These are phyloP conservation scores for Thaleichthys pacificus DNA, from an alignment of 2,797 vertebrate species.

Conservation along the genomic window DNA sequence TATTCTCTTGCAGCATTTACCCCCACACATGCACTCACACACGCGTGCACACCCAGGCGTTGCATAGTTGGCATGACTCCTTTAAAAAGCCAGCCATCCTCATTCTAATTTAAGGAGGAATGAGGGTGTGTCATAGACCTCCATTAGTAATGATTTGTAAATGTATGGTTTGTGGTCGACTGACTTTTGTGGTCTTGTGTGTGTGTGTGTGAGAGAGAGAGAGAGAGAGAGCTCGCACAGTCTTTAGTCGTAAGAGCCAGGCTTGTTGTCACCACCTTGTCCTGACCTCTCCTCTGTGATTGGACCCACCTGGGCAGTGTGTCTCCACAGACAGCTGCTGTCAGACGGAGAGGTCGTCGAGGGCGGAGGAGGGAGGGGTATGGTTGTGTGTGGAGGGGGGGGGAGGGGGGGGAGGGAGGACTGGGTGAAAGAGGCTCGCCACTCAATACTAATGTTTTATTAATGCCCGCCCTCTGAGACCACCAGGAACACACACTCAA, in stretches of 20 bases:
- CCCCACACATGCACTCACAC: neutral
- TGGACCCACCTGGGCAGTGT: conserved; percentile 64
- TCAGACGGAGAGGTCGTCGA: conserved; percentile 62
- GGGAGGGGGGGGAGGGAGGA: conserved; percentile 46
- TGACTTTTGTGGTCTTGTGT: conserved; percentile 17
- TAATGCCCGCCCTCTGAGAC: conserved; percentile 72
- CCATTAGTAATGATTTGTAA: conserved; percentile 63
- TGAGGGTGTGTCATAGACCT: conserved; percentile 64
- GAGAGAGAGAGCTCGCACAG: no score
- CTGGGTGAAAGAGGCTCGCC: conserved; percentile 40
- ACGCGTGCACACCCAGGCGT: conserved; percentile 14
- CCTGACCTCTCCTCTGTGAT: conserved; percentile 42
- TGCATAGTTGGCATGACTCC: conserved; percentile 52
- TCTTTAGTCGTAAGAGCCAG: conserved; percentile 1
- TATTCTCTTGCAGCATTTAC: conserved; percentile 26
- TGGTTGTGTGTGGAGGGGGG: conserved; percentile 41
- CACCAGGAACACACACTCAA: conserved; percentile 68
- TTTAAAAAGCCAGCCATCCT: conserved; percentile 63
- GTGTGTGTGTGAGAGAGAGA: no score
- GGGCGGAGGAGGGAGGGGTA: conserved; percentile 54
- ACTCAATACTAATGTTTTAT: conserved; percentile 83
- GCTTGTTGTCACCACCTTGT: conserved; percentile 53
- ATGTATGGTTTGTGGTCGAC: conserved; percentile 31
- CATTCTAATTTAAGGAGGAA: conserved; percentile 66
- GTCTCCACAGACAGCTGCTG: conserved; percentile 67